A percentile compares a stretch with the other conserved stretches of the same genome.
Conservation (phyloP, 2,888 invertebrate genomes). For the Pseudeuparius sepicola region DNA sequence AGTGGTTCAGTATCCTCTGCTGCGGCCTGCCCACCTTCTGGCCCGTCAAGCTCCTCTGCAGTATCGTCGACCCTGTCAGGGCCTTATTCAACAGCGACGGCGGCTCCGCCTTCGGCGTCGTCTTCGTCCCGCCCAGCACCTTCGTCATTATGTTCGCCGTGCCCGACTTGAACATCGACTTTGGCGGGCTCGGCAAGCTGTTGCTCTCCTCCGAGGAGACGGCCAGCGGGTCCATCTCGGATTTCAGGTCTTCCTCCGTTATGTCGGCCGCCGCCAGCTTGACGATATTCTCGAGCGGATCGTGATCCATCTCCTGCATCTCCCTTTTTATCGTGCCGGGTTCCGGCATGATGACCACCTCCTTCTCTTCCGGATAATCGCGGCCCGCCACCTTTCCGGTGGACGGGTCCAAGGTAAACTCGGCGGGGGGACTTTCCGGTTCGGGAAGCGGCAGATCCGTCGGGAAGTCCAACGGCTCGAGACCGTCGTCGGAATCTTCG, state of each 20-base stretch:
- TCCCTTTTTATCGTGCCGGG: slow-evolving; percentile 22
- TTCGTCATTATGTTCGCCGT: neutral
- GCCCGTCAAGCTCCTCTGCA: slow-evolving; percentile 30
- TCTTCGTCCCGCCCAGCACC: slow-evolving; percentile 5
- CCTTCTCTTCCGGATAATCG: slow-evolving; percentile 24
- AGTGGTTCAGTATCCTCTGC: slow-evolving; percentile 25
- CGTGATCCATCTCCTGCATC: slow-evolving; percentile 16
- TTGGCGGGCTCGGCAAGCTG: no score
- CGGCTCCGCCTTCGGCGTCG: slow-evolving; percentile 33
- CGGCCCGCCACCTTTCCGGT: slow-evolving; percentile 43
- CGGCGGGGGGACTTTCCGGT: slow-evolving; percentile 54
- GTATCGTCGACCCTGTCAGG: slow-evolving; percentile 32
- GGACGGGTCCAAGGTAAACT: slow-evolving; percentile 60
- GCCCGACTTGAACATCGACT: no score
- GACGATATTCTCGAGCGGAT: slow-evolving; percentile 33
- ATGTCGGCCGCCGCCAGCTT: slow-evolving; percentile 36
- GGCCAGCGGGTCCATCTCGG: neutral
- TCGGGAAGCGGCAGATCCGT: slow-evolving; percentile 43
- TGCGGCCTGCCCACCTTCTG: no score
- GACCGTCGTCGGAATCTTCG: slow-evolving; percentile 42
- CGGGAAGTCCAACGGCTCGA: slow-evolving; percentile 54
- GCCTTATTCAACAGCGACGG: slow-evolving; percentile 37
- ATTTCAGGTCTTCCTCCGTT: slow-evolving; percentile 32
- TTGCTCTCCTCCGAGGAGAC: slow-evolving; percentile 14
- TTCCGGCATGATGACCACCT: slow-evolving; percentile 27